Evolutionary conservation across 2,888 invertebrate genomes (phyloP).

Genomic region (Liposcelis brunnea): DNA sequence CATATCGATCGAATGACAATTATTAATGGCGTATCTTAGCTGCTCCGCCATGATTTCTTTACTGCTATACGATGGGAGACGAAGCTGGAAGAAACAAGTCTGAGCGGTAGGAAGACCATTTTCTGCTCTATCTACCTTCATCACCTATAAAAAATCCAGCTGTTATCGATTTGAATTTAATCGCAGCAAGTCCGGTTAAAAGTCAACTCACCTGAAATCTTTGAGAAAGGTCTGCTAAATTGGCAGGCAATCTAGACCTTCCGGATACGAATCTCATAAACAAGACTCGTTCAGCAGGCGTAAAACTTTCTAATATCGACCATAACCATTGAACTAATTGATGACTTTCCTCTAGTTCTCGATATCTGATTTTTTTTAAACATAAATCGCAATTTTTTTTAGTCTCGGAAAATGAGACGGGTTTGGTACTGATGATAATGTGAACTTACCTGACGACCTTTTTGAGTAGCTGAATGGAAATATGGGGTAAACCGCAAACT

Average conservation of each 20-base stretch:
- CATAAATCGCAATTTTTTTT: no score
- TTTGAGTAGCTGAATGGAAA: slow-evolving; percentile 38
- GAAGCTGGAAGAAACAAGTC: slow-evolving; percentile 43
- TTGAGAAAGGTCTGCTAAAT: slow-evolving; percentile 45
- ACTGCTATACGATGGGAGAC: slow-evolving; percentile 40
- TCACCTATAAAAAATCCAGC: slow-evolving; percentile 25
- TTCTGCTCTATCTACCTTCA: slow-evolving; percentile 35
- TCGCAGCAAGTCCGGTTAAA: not conserved
- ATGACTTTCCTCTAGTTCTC: slow-evolving; percentile 42
- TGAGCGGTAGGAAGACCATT: slow-evolving; percentile 46
- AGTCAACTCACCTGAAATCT: slow-evolving; percentile 35
- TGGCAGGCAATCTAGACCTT: slow-evolving; percentile 41
- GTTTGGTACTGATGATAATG: no score
- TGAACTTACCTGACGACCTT: slow-evolving; percentile 39
- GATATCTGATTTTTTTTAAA: no score
- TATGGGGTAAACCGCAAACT: slow-evolving; percentile 43
- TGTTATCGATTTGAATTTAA: not conserved
- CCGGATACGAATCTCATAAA: slow-evolving; percentile 50
- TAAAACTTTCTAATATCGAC: slow-evolving; percentile 41
- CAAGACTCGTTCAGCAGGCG: slow-evolving; percentile 40
- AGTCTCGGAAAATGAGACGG: no score
- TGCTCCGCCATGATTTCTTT: slow-evolving; percentile 41
- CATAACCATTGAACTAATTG: slow-evolving; percentile 44
- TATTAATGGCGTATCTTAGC: slow-evolving; percentile 44
- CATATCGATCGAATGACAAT: slow-evolving; percentile 49